phyloP scores from a whole-genome alignment of 1,140 invertebrate species.

The Pseudoatta argentina region DNA sequence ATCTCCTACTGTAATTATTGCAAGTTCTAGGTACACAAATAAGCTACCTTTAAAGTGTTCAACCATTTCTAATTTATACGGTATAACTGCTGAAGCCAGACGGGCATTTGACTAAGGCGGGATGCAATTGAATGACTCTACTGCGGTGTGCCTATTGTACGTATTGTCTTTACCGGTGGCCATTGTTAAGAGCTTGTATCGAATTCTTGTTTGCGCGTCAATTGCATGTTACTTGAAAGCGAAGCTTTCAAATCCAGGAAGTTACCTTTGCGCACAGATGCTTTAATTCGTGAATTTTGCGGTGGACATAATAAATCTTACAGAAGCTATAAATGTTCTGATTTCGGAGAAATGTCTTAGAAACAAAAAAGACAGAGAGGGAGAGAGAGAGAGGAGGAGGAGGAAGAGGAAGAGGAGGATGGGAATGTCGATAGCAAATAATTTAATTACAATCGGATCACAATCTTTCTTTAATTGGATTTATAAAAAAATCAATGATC shows the following conservation, averaged over 20 bases:
- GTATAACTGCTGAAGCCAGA: conserved; percentile 26
- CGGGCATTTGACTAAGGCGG: conserved; percentile 3
- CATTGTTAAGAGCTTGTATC: conserved; percentile 33
- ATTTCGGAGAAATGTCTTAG: background rate
- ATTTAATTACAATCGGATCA: background rate
- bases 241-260: background rate
- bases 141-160: conserved; percentile 43
- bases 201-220: conserved; percentile 50
- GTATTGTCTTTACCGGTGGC: conserved; percentile 18
- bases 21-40: conserved; percentile 2
- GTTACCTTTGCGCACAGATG: background rate
- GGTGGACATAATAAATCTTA: conserved; percentile 8
- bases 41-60: background rate
- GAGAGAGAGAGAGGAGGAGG: background rate
- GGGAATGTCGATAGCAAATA: conserved; percentile 1
- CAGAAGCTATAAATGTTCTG: conserved; percentile 24
- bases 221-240: conserved; percentile 30
- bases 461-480: conserved; percentile 28
- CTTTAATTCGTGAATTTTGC: conserved; percentile 24
- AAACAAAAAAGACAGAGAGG: background rate
- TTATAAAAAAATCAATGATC: conserved; percentile 22
- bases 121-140: conserved; percentile 9
- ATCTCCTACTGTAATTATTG: background rate
- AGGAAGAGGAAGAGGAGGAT: too few relatives aligned
- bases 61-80: conserved; percentile 20